phyloP scores from a whole-genome alignment of 1,140 invertebrate genomes.

The Leptestheria dahalacensis region DNA sequence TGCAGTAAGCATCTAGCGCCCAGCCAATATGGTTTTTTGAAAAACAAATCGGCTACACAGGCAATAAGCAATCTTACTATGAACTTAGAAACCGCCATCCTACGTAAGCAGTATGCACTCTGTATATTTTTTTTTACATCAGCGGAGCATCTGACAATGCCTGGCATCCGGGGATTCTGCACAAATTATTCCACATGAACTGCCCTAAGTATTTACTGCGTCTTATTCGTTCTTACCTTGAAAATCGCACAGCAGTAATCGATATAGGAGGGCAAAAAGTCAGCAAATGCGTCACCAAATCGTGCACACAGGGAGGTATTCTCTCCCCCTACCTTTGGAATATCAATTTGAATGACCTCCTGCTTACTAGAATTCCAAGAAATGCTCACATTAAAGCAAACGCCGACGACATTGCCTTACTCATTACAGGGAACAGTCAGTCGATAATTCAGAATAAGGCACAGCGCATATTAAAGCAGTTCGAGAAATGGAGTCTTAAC shows the following conservation, averaged over 20 bases:
- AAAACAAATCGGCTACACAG: not conserved
- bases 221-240: not conserved
- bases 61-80: not conserved
- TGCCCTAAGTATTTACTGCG: not conserved
- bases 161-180: not conserved
- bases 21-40: not conserved
- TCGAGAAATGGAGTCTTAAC: not conserved
- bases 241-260: not conserved
- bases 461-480: not conserved
- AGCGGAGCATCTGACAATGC: not conserved
- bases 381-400: not conserved
- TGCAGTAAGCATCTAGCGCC: not conserved
- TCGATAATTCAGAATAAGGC: not conserved
- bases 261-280: not conserved
- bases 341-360: not conserved
- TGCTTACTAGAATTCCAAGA: not conserved
- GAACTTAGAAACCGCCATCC: not conserved
- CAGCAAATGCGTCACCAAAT: not conserved
- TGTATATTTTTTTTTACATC: not conserved
- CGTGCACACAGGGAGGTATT: not conserved
- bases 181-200: not conserved
- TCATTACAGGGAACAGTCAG: not conserved
- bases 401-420: not conserved
- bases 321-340: not conserved
- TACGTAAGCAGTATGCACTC: not conserved